Evolutionary conservation across 1,140 invertebrate genomes (phyloP).

Genomic region (Papilio dardanus): DNA sequence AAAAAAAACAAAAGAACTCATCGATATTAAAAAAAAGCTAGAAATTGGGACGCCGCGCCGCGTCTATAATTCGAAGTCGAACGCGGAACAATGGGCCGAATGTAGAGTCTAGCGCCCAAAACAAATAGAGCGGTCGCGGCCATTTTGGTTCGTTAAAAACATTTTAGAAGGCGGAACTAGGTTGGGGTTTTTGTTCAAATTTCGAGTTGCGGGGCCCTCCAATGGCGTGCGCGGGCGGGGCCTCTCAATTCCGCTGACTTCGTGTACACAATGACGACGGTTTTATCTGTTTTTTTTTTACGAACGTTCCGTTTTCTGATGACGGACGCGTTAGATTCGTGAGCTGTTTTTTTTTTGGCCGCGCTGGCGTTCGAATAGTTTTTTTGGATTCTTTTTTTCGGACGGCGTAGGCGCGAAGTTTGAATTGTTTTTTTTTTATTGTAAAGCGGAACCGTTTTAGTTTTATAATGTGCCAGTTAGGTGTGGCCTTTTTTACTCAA

Average conservation of each 20-base stretch:
- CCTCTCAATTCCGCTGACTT: conserved; percentile 78
- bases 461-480: not conserved
- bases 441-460: not conserved
- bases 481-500: not conserved
- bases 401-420: conserved; percentile 7
- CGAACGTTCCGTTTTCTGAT: conserved; percentile 48
- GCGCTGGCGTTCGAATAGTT: conserved; percentile 28
- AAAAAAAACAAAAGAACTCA: conserved; percentile 34
- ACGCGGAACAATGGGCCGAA: conserved; percentile 47
- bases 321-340: conserved; percentile 52
- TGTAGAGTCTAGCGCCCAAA: conserved; percentile 43
- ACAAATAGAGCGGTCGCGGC: conserved; percentile 68
- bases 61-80: conserved; percentile 43
- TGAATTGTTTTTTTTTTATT: conserved; percentile 31
- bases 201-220: conserved; percentile 72
- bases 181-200: conserved; percentile 80
- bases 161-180: conserved; percentile 82
- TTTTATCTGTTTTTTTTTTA: conserved; percentile 59
- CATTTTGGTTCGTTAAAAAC: conserved; percentile 80
- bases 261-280: conserved; percentile 75
- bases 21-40: conserved; percentile 37
- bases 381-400: conserved; percentile 32
- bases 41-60: conserved; percentile 45
- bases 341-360: conserved; percentile 41
- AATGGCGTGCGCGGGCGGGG: conserved; percentile 78